A percentile compares a stretch with the other conserved stretches of the same genome.
These are phyloP conservation scores for Xestia xanthographa DNA, from an alignment of 2,888 invertebrate genomes.

Conservation along the genomic window DNA sequence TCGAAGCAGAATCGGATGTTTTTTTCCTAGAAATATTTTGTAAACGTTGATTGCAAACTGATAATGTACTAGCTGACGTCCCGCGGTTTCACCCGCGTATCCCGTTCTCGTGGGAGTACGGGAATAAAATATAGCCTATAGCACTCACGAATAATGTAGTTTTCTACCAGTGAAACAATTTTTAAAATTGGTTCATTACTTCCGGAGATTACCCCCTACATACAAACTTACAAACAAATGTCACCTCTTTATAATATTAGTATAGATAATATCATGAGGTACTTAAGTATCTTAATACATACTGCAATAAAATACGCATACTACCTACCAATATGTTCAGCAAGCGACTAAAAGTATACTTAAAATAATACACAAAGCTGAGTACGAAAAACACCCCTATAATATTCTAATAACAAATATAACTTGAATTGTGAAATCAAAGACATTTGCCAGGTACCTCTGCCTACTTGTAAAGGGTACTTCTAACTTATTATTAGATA, in stretches of 20 bases:
- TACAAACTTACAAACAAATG: no score
- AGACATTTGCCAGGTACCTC: constrained; percentile 43
- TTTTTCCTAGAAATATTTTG: not conserved
- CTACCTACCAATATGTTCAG: not conserved
- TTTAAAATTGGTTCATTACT: no score
- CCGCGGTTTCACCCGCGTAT: no score
- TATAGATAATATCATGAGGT: no score
- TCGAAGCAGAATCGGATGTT: not conserved
- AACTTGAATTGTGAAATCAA: constrained; percentile 51
- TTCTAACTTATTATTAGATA: constrained; percentile 53
- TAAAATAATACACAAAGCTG: not conserved
- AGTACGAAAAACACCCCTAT: not conserved
- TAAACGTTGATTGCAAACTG: not conserved
- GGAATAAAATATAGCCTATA: no score
- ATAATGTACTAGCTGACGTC: no score
- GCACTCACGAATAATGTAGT: no score
- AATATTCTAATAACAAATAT: constrained; percentile 32
- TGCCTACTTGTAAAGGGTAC: constrained; percentile 39
- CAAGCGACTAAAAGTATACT: not conserved
- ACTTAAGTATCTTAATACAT: not conserved
- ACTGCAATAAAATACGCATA: not conserved
- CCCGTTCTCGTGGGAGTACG: no score
- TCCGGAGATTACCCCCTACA: no score
- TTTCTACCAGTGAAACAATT: no score
- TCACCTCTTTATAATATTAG: no score